These are phyloP conservation scores for Amblyopsis hoosieri DNA, from an alignment of 2,797 vertebrate species.

Conservation along the genomic window DNA sequence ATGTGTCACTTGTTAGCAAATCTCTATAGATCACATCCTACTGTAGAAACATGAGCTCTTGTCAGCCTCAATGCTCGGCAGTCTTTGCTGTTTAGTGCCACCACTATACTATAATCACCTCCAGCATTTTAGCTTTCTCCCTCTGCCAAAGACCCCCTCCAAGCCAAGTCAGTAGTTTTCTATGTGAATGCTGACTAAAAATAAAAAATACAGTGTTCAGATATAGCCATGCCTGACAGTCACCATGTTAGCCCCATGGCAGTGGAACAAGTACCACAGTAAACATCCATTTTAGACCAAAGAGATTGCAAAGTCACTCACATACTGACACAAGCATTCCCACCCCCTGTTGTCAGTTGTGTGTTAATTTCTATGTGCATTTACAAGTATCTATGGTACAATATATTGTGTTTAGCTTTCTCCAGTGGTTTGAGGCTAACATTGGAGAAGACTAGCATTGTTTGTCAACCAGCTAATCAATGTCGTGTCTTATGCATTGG, in stretches of 20 bases:
- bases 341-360: constrained; percentile 5
- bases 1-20: constrained; percentile 48
- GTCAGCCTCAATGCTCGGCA: constrained; percentile 12
- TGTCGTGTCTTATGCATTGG: no score
- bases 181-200: constrained; percentile 5
- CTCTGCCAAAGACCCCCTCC: background rate
- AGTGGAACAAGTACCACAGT: constrained; percentile 13
- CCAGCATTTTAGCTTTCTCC: constrained; percentile 18
- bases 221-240: constrained; percentile 16
- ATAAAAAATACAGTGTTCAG: constrained; percentile 9
- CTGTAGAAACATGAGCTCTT: constrained; percentile 36
- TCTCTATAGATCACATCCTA: constrained; percentile 32
- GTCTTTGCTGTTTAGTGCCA: constrained; percentile 17
- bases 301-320: constrained; percentile 14
- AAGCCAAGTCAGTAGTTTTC: constrained; percentile 17
- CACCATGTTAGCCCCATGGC: constrained; percentile 4
- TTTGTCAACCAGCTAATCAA: no score
- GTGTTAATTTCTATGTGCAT: background rate
- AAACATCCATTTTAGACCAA: constrained; percentile 24
- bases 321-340: background rate
- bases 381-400: background rate
- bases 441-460: no score
- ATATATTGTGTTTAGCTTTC: constrained; percentile 19
- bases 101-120: constrained; percentile 3
- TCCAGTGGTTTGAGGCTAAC: background rate